Percentiles rank a stretch among this genome's conserved stretches.
Conservation (phyloP, 2,113 vertebrate species). For the Corythornis cristatus region DNA sequence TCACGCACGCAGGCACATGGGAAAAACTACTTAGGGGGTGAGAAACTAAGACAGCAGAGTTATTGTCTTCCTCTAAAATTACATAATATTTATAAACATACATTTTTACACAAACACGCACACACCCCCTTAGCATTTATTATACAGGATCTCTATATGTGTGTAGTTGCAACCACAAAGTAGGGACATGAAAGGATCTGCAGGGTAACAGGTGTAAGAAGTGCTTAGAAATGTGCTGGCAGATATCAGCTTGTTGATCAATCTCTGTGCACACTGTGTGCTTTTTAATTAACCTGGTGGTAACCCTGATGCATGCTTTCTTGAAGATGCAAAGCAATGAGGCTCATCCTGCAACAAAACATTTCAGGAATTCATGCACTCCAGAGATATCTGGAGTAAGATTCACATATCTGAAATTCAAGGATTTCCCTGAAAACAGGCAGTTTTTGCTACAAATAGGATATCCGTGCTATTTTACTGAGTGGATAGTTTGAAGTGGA, state of each 20-base stretch:
- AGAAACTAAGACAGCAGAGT: neutral
- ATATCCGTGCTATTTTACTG: neutral
- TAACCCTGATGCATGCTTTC: conserved; percentile 10
- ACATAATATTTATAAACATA: neutral
- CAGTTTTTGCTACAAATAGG: neutral
- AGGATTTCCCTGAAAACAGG: neutral
- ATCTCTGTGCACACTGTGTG: neutral
- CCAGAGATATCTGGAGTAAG: neutral
- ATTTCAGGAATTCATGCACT: neutral
- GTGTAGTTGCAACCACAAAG: neutral
- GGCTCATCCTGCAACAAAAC: neutral
- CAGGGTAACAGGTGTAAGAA: neutral
- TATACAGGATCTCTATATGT: fast-evolving
- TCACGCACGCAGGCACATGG: neutral
- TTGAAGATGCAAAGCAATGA: neutral
- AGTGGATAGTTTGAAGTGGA: neutral
- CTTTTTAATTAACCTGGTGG: neutral
- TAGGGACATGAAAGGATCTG: neutral
- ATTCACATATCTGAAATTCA: neutral
- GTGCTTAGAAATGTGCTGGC: neutral
- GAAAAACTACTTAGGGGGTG: neutral
- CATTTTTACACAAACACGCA: neutral
- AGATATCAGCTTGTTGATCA: neutral
- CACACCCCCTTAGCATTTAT: neutral
- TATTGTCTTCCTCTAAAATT: neutral